These are phyloP conservation scores for Scrobipalpa costella DNA, from an alignment of 2,888 invertebrate genomes.

Conservation along the genomic window DNA sequence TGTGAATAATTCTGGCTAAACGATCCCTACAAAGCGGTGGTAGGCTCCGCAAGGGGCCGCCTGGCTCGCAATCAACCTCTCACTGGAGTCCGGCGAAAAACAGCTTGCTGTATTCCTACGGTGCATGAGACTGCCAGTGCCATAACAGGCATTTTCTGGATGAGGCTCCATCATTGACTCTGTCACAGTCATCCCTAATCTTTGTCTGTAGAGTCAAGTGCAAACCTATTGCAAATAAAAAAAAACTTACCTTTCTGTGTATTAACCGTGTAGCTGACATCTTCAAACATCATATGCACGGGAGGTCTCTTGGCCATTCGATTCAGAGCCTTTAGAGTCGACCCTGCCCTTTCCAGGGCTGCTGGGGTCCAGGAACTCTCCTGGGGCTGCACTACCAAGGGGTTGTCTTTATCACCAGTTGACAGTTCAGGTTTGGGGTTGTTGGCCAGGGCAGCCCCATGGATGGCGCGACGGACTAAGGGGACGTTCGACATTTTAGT, in stretches of 20 bases:
- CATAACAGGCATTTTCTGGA: too few species aligned
- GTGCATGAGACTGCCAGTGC: too few species aligned
- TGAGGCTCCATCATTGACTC: too few species aligned
- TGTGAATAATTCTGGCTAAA: too few species aligned
- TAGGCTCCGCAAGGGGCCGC: too few species aligned
- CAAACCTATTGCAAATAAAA: neutral
- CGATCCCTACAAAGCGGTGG: too few species aligned
- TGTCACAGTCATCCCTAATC: neutral
- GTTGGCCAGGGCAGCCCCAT: slow-evolving; percentile 63
- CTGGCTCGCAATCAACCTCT: too few species aligned
- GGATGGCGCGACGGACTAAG: slow-evolving; percentile 69
- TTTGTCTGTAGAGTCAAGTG: too few species aligned
- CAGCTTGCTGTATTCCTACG: too few species aligned
- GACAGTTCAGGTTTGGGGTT: slow-evolving; percentile 31
- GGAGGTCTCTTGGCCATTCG: slow-evolving; percentile 82
- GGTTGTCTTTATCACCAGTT: slow-evolving; percentile 42
- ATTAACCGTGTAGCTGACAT: slow-evolving; percentile 78
- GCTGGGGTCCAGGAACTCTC: slow-evolving; percentile 74
- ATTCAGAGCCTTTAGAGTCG: slow-evolving; percentile 75
- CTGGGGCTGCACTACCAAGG: slow-evolving; percentile 49
- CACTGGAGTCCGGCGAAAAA: too few species aligned
- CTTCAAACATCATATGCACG: slow-evolving; percentile 82
- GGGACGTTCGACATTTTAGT: slow-evolving; percentile 67
- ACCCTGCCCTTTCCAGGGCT: slow-evolving; percentile 73
- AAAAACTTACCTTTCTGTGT: slow-evolving; percentile 63